Base-by-base conservation (phyloP, 2,888 invertebrate genomes). In the Tinea trinotella region DNA sequence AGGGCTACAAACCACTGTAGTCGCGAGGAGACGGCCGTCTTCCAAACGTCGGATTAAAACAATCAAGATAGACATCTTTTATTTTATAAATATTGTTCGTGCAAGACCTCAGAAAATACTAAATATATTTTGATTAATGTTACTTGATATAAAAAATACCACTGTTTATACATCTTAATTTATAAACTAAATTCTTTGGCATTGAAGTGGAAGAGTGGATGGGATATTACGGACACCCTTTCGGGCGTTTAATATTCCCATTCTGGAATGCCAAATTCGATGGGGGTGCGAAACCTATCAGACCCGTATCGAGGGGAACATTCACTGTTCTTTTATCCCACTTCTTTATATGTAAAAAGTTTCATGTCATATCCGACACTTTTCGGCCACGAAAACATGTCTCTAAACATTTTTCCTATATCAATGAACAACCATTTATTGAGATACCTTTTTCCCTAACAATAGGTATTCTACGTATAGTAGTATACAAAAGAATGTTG, bases 261-360 rank as follows among this genome's bases (percentile, higher is more conserved):
- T 40, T n/a, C 13, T 13, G 13, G 40, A 40, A 40, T 40, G 40
- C 40, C 40, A n/a, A 40, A 40, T 40, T 40, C 40, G 13, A 40
- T 40, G 40, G 40, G 40, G 40, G 40, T 40, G 40, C 40, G 40
- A 40, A 40, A 40, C 13, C 40, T 40, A 40, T 40, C 40, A 40
- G 40, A 40, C 13, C 40, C 40, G 13, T 40, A 40, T 40, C 15
- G 40, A 40, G 13, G 5, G 40, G 40, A 40, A 13, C 3, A 40
- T 15, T 3, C 12, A n/a, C 40, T 40, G 40, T 40, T 40, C 40
- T 40, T 40, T 40, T 40, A 40, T 40, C 40, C 6, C n/a, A 40
- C 40, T 40, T 40, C 40, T 40, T 40, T 40, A 40, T 15, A 40
- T 40, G 40, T 40, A 40, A 15, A 15, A 40, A 12, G 12, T 35